Conservation (phyloP, 2,888 invertebrate species). For the Acanthococcus lagerstroemiae region DNA sequence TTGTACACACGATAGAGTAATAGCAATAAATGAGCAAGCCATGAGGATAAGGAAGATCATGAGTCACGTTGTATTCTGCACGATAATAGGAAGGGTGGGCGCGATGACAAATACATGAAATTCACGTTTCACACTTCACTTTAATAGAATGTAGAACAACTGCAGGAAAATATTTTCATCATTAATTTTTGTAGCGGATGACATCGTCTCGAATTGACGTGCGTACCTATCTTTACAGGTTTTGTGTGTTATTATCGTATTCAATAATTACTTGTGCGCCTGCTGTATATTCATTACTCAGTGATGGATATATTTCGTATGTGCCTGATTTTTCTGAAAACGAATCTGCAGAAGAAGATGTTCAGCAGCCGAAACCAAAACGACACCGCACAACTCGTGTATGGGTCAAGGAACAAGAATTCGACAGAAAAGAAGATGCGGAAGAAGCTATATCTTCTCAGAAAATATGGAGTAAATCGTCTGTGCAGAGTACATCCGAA, state of each 20-base stretch:
- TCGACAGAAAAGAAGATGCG: background rate
- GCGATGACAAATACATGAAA: background rate
- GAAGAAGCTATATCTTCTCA: background rate
- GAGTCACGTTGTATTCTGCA: background rate
- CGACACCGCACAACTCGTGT: background rate
- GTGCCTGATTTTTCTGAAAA: background rate
- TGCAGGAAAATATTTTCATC: background rate
- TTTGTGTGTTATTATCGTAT: no score
- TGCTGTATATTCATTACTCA: no score
- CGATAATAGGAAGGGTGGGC: background rate
- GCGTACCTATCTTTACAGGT: background rate
- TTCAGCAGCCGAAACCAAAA: background rate
- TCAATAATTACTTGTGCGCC: background rate
- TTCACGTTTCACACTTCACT: background rate
- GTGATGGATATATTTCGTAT: no score
- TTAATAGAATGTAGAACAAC: background rate
- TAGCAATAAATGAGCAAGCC: background rate
- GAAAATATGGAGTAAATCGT: slow-evolving; percentile 1
- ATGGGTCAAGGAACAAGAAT: background rate
- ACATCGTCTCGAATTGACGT: background rate
- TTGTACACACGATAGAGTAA: no score
- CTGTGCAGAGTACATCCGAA: background rate
- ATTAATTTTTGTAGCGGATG: background rate
- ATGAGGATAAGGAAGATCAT: background rate
- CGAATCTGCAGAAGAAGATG: background rate